phyloP scores from a whole-genome alignment of 2,888 invertebrate genomes.

The Boloria selene region DNA sequence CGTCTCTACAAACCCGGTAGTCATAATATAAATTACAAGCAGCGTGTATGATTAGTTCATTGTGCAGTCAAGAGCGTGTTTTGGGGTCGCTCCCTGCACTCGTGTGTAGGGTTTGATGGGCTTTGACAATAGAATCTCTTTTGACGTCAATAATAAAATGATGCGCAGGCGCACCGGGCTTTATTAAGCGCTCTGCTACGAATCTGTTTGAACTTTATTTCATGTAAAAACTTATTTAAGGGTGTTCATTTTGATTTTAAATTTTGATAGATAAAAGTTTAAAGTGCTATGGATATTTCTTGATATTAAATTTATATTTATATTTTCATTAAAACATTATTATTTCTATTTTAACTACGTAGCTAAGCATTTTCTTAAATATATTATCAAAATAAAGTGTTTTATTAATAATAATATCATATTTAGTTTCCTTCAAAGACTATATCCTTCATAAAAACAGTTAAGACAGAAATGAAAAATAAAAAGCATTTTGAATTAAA shows the following conservation, averaged over 20 bases:
- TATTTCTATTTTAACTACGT: no score
- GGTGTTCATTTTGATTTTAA: no score
- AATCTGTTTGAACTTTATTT: not conserved
- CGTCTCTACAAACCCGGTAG: conserved; percentile 22
- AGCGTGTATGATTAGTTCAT: conserved; percentile 30
- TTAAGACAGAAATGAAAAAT: conserved; percentile 3
- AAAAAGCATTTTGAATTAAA: conserved; percentile 17
- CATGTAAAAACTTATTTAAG: not conserved
- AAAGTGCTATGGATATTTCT: no score
- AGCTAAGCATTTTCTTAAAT: no score
- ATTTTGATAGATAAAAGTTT: no score
- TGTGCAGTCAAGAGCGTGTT: conserved; percentile 28
- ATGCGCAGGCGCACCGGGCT: conserved; percentile 21
- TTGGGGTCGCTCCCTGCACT: conserved; percentile 31
- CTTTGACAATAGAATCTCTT: conserved; percentile 43
- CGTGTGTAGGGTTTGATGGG: conserved; percentile 40
- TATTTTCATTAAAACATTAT: no score
- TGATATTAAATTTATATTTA: no score
- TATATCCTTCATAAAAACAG: not conserved
- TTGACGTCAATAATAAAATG: conserved; percentile 34
- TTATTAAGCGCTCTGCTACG: conserved; percentile 8
- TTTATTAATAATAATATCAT: no score
- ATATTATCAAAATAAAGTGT: no score
- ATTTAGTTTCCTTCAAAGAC: no score
- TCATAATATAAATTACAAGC: conserved; percentile 29